Evolutionary conservation across 1,140 invertebrate species (phyloP), one percentile per base, ranked within the genome.

Genomic region (Protaetia brevitarsis): DNA sequence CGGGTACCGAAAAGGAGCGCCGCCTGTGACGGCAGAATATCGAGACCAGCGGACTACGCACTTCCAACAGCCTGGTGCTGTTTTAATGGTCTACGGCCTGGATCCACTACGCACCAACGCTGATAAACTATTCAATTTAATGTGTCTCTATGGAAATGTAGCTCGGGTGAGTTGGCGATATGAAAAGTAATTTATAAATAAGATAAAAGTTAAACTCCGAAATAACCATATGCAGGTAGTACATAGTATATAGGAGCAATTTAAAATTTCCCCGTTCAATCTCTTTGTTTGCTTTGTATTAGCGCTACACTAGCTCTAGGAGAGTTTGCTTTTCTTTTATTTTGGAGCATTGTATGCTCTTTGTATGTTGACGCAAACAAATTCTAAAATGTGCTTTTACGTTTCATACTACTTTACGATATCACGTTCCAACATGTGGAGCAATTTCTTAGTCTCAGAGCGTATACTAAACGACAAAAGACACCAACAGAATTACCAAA

Each of bases 121-220:
- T 68, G 95, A 98, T 79, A 89, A 91, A 76, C 85, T 99, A n/a
- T 99, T 99, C 86, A 99, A 99, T 83, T 83, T 99, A 63, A 95
- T 99, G 81, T 99, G 97, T 82, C 85, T 98, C 31, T 99, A 99
- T 81, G 97, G 97, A 67, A 99, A 99, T 79, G 95, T 98, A 68
- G 89, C 95, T 59, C 89, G 95, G 86, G 95, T 98, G 81, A 88
- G 89, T 81, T 21, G 23, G 41, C 41, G 41, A 45, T 21, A 45
- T 45, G 41, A 45, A 45, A 45, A 45, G 16, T 45, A 45, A 19
- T 13, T 45, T 13, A 21, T 45, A 45, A 45, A 45, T 45, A 45
- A 45, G 23, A 45, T 45, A 45, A 45, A 45, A 45, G 41, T 21
- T 45, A 4, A 45, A 6, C 6, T 21, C 3, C 13, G 41, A 45